These are phyloP conservation scores for Nasonia longicornis DNA, from an alignment of 1,140 invertebrate genomes.

Conservation along the genomic window DNA sequence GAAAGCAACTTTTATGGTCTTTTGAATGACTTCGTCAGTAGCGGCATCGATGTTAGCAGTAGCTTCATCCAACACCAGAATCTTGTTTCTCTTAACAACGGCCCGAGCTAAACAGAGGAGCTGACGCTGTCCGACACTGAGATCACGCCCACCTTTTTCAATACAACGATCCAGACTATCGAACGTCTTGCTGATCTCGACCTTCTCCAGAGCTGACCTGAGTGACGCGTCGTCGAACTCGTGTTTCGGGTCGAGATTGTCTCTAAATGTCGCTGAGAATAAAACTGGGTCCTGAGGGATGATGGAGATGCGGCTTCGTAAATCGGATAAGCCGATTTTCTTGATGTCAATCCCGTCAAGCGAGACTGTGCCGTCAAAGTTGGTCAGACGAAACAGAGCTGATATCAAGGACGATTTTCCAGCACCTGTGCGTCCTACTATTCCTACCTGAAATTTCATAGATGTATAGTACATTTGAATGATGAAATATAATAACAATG, in stretches of 20 bases:
- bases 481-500: background rate
- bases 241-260: constrained; percentile 75
- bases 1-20: constrained; percentile 68
- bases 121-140: constrained; percentile 79
- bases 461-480: constrained; percentile 41
- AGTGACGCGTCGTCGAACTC: constrained; percentile 72
- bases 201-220: constrained; percentile 77
- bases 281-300: constrained; percentile 80
- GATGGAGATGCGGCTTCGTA: constrained; percentile 66
- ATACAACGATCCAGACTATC: constrained; percentile 68
- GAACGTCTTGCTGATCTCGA: constrained; percentile 47
- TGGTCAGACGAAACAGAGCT: background rate
- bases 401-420: constrained; percentile 24
- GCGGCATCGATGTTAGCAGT: constrained; percentile 81
- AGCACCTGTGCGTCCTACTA: constrained; percentile 24
- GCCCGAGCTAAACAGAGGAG: constrained; percentile 78
- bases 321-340: background rate
- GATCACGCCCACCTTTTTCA: constrained; percentile 74
- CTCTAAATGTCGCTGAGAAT: constrained; percentile 73
- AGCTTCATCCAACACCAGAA: constrained; percentile 82
- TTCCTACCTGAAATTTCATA: constrained; percentile 63
- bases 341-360: background rate
- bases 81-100: constrained; percentile 74
- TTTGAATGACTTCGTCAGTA: constrained; percentile 68
- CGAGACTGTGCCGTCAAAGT: background rate